phyloP scores from a whole-genome alignment of 2,113 vertebrate species.

The Mustela nigripes region DNA sequence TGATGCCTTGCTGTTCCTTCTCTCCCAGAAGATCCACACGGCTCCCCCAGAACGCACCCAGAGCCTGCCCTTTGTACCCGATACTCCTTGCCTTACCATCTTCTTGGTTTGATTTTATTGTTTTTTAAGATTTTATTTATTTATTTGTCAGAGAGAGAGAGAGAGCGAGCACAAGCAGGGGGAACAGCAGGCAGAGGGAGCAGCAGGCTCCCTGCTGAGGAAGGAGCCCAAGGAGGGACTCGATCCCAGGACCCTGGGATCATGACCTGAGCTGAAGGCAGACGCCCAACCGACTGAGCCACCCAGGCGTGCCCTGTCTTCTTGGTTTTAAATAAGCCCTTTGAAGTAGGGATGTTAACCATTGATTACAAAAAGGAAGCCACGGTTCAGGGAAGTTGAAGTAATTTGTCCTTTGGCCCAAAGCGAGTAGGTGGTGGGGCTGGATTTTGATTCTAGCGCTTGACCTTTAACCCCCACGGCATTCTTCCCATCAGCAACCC shows the following conservation, averaged over 20 bases:
- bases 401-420: neutral
- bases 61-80: neutral
- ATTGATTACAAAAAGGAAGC: neutral
- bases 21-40: rapidly evolving
- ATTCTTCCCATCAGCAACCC: constrained; percentile 23
- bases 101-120: neutral
- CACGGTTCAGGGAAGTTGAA: neutral
- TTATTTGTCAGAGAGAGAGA: too few relatives aligned
- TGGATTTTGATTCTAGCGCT: neutral
- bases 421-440: neutral
- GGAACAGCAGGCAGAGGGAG: too few relatives aligned
- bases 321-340: neutral
- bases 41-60: neutral
- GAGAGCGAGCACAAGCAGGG: too few relatives aligned
- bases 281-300: too few relatives aligned
- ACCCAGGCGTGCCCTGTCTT: too few relatives aligned
- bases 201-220: too few relatives aligned
- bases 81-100: neutral
- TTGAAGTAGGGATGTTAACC: neutral
- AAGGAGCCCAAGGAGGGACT: too few relatives aligned
- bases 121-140: too few relatives aligned
- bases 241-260: too few relatives aligned
- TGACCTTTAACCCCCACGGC: neutral
- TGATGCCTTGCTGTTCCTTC: neutral
- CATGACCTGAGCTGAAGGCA: too few relatives aligned